A percentile compares a stretch with the other conserved stretches of the same genome.
phyloP scores from a whole-genome alignment of 2,888 invertebrate genomes.

The Auanema sp. region DNA sequence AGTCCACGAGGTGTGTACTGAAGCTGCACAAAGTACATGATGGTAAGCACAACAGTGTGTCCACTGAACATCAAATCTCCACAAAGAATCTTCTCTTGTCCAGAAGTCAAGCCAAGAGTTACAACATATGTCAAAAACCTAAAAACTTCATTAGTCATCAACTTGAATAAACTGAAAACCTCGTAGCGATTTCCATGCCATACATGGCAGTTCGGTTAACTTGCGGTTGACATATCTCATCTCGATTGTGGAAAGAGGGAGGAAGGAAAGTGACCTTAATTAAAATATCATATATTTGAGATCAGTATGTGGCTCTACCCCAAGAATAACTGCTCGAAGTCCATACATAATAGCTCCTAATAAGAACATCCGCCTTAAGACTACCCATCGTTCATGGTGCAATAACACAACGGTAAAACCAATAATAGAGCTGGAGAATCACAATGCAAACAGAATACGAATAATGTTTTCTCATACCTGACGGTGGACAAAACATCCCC shows the following conservation, averaged over 20 bases:
- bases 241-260: conserved; percentile 60
- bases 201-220: conserved; percentile 61
- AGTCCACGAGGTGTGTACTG: conserved; percentile 60
- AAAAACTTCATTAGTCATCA: conserved; percentile 13
- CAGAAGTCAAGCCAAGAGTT: conserved; percentile 60
- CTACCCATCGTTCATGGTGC: conserved; percentile 55
- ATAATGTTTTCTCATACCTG: conserved; percentile 36
- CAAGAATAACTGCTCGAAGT: conserved; percentile 37
- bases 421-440: conserved; percentile 51
- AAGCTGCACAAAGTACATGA: conserved; percentile 61
- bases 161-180: conserved; percentile 15
- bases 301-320: conserved; percentile 13
- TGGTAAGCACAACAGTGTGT: conserved; percentile 61
- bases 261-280: conserved; percentile 58
- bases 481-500: conserved; percentile 61
- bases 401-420: conserved; percentile 59
- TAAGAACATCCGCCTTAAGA: conserved; percentile 59
- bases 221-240: conserved; percentile 61
- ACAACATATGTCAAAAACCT: conserved; percentile 63
- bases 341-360: conserved; percentile 60
- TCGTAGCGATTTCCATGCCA: conserved; percentile 55
- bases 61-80: conserved; percentile 63
- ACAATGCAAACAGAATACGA: neutral
- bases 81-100: conserved; percentile 63
- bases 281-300: neutral